These are phyloP conservation scores for Dermolepida albohirtum DNA, from an alignment of 2,888 invertebrate species.

Conservation along the genomic window DNA sequence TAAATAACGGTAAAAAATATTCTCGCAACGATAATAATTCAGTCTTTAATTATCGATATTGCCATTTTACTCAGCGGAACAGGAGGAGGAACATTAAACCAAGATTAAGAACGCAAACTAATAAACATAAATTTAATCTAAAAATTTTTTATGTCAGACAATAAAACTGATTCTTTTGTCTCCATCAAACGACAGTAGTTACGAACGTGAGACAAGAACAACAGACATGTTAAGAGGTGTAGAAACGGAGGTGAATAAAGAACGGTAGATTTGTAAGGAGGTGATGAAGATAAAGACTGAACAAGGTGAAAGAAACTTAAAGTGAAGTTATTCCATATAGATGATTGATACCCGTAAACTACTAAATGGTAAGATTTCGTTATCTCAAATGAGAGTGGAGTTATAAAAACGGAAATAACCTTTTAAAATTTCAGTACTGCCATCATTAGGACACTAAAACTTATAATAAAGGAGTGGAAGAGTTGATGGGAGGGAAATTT, in stretches of 20 bases:
- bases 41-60: constrained; percentile 32
- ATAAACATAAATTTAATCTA: constrained; percentile 40
- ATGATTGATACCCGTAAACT: constrained; percentile 53
- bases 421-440: constrained; percentile 54
- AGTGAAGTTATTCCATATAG: constrained; percentile 46
- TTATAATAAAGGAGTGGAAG: constrained; percentile 49
- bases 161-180: constrained; percentile 38
- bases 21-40: constrained; percentile 32
- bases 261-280: neutral
- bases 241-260: neutral
- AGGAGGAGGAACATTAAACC: constrained; percentile 4
- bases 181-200: constrained; percentile 4
- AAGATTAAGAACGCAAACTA: constrained; percentile 37
- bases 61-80: constrained; percentile 22
- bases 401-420: constrained; percentile 54
- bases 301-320: constrained; percentile 35
- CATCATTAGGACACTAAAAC: constrained; percentile 50
- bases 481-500: constrained; percentile 34
- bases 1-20: constrained; percentile 33
- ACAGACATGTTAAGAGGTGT: neutral
- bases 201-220: constrained; percentile 12
- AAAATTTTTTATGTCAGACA: constrained; percentile 31
- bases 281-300: constrained; percentile 28
- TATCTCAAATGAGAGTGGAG: constrained; percentile 50
- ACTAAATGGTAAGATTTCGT: constrained; percentile 53